These are phyloP conservation scores for Poecilia wingei DNA, from an alignment of 2,797 vertebrate species.

Conservation along the genomic window DNA sequence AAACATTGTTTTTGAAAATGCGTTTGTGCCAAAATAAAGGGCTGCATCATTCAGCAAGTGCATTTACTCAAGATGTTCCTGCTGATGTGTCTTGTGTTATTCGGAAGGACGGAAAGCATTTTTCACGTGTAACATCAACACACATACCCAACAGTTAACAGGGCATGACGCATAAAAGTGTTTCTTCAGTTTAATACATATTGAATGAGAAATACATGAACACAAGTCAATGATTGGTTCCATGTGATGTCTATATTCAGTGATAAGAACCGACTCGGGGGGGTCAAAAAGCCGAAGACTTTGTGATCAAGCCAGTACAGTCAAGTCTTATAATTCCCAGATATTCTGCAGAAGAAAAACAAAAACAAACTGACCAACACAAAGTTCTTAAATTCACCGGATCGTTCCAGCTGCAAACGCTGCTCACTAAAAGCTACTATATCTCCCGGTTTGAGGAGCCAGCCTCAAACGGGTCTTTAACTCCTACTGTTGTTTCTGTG, in stretches of 20 bases:
- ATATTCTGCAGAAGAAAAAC: constrained; percentile 8
- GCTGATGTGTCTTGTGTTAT: constrained; percentile 11
- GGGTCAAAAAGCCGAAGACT: not conserved
- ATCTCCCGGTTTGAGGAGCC: constrained; percentile 64
- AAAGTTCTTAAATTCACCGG: not conserved
- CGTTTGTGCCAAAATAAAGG: constrained; percentile 35
- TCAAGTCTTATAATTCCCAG: constrained; percentile 12
- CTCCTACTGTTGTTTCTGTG: constrained; percentile 37
- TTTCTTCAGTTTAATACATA: constrained; percentile 76
- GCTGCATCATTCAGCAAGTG: constrained; percentile 52
- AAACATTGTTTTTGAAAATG: constrained; percentile 24
- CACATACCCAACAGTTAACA: not conserved
- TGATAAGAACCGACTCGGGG: not conserved
- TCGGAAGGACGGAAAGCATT: not conserved
- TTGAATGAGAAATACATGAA: constrained; percentile 69
- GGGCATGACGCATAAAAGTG: constrained; percentile 25
- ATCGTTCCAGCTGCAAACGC: not conserved
- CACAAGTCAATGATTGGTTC: constrained; percentile 55
- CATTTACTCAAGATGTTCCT: constrained; percentile 40
- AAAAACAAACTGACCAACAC: constrained; percentile 4
- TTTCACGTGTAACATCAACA: not conserved
- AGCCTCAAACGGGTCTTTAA: constrained; percentile 63
- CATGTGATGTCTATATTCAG: constrained; percentile 39
- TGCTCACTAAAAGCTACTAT: constrained; percentile 8
- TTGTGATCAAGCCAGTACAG: not conserved